phyloP scores from a whole-genome alignment of 1,140 invertebrate genomes.

The Diorhabda sublineata region DNA sequence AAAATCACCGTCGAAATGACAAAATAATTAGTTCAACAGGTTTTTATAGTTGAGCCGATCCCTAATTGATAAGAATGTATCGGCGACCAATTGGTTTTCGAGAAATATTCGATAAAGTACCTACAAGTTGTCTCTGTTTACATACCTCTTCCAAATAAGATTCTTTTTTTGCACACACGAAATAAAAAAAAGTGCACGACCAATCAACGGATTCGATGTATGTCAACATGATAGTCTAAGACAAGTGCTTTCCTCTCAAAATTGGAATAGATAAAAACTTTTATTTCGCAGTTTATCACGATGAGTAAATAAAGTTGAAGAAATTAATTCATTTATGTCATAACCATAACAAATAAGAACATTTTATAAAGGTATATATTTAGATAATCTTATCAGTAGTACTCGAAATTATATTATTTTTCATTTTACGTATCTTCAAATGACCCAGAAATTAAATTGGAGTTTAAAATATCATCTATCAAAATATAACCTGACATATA shows the following conservation, averaged over 20 bases:
- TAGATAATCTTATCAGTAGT: neutral
- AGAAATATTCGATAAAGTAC: neutral
- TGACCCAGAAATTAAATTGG: too few species aligned
- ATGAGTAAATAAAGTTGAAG: slow-evolving; percentile 9
- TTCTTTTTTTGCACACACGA: neutral
- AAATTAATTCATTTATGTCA: slow-evolving; percentile 9
- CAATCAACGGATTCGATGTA: neutral
- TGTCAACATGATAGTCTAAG: neutral
- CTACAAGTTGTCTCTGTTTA: too few species aligned
- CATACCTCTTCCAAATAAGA: neutral
- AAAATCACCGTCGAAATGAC: slow-evolving; percentile 6
- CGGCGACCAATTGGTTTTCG: slow-evolving; percentile 12
- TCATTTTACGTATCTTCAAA: neutral
- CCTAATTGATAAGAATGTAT: slow-evolving; percentile 6
- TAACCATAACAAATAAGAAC: neutral
- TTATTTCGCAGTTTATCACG: neutral
- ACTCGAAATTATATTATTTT: neutral
- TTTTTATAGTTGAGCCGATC: slow-evolving; percentile 10
- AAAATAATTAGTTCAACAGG: slow-evolving; percentile 6
- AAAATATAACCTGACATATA: too few species aligned
- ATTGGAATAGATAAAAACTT: slow-evolving; percentile 10
- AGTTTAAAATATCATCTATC: too few species aligned
- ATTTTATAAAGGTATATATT: neutral
- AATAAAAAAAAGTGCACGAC: neutral
- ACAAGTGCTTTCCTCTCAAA: slow-evolving; percentile 10